Evolutionary conservation across 2,888 invertebrate species (phyloP), one percentile per base, ranked within the genome.

Genomic region (Cremastinae sp.): DNA sequence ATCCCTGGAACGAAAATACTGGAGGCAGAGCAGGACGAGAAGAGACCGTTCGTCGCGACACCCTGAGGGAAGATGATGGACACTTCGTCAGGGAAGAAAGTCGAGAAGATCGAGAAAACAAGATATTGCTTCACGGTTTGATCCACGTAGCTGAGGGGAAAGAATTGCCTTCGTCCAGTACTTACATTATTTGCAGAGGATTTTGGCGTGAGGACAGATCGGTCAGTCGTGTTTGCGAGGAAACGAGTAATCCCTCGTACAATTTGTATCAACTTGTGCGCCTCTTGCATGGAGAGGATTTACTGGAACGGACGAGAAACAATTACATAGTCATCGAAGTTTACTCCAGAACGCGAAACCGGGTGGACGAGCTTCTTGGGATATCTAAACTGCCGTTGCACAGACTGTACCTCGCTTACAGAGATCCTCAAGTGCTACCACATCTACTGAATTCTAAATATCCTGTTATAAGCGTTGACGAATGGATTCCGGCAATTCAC

Each of bases 401-500:
- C 87, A 92, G 92, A 75, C 91, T 93, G 82, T 93, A 91, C 81
- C 88, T 93, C 58, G 92, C 93, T 0, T 93, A 91, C 81, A 90
- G 92, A 77, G 93, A 93, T 90, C 90, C 91, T 14, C 88, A 88
- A 59, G 91, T 93, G 73, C 90, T 91, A 35, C 87, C 92, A 78
- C 92, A 92, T 84, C 88, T 93, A 28, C 86, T 90, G 73, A 89
- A 91, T 79, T 92, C 91, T 75, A 91, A 92, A 92, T 85, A 92
- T 79, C 93, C 93, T 18, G 91, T 93, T 8, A 91, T 93, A 79
- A 92, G 92, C 53, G 91, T 92, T 9, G 93, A 93, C 83, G 91
- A 91, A 81, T 93, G 93, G 92, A 90, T 92, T 51, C 89, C 92
- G 7, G 91, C 93, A 62, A 81, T 88, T 1, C 89, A 90, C 80